A percentile compares a stretch with the other conserved stretches of the same genome.
Conservation (phyloP, 2,113 vertebrate genomes). For the Syrmaticus mikado region DNA sequence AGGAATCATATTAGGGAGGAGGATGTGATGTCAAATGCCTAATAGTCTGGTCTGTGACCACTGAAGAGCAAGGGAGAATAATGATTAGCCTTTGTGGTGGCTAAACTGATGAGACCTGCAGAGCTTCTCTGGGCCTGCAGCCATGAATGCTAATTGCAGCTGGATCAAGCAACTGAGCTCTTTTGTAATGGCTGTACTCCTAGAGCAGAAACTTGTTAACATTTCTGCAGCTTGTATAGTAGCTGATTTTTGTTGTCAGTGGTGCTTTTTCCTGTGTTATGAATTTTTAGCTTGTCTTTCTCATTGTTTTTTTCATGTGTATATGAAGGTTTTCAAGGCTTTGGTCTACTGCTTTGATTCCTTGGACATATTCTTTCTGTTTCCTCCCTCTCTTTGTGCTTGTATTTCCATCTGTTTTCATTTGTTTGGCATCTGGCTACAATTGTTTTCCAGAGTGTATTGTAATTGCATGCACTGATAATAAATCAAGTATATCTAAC, state of each 20-base stretch:
- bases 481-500: constrained; percentile 72
- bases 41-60: neutral
- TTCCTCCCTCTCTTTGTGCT: constrained; percentile 26
- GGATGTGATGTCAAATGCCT: neutral
- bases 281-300: constrained; percentile 51
- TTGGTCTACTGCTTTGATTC: constrained; percentile 60
- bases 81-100: neutral
- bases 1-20: neutral
- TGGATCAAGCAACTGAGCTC: constrained; percentile 29
- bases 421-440: constrained; percentile 73
- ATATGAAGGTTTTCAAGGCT: constrained; percentile 9
- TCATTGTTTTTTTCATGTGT: neutral
- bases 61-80: neutral
- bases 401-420: constrained; percentile 76
- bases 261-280: neutral
- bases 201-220: constrained; percentile 51
- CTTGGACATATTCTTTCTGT: constrained; percentile 16
- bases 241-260: constrained; percentile 7
- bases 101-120: constrained; percentile 22
- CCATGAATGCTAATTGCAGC: constrained; percentile 45
- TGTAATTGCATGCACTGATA: constrained; percentile 73
- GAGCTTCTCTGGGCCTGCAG: constrained; percentile 33
- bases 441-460: constrained; percentile 67
- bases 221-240: constrained; percentile 3
- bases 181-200: neutral